Percentiles rank a stretch among this genome's conserved stretches.
Conservation (phyloP, 2,797 vertebrate species). For the Myiothlypis chrysogaster region DNA sequence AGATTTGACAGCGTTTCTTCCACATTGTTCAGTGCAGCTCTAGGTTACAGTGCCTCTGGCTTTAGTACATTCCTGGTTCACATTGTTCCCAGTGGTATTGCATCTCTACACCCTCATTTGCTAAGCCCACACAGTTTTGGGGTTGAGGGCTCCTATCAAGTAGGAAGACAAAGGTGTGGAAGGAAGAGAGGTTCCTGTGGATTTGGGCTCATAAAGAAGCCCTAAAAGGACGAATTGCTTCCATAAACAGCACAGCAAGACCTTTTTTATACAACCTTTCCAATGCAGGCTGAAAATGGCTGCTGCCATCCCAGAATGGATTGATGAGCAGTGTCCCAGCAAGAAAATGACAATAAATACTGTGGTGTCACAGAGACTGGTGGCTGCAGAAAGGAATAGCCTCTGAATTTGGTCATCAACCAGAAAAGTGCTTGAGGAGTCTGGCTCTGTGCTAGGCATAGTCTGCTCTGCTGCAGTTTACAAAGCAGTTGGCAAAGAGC, state of each 20-base stretch:
- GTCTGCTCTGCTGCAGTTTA: background rate
- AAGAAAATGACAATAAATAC: background rate
- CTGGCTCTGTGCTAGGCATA: background rate
- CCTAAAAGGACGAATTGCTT: background rate
- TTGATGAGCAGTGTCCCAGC: background rate
- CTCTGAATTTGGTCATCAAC: background rate
- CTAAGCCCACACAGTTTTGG: background rate
- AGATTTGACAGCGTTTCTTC: slow-evolving; percentile 59
- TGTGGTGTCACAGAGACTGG: background rate
- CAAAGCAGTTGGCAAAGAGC: background rate
- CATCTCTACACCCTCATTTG: background rate
- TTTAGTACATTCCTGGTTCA: background rate
- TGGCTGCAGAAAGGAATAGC: background rate
- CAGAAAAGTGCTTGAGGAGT: background rate
- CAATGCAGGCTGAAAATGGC: background rate
- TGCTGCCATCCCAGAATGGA: background rate
- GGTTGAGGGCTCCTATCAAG: background rate
- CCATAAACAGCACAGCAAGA: background rate
- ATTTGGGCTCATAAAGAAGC: background rate
- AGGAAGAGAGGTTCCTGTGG: background rate
- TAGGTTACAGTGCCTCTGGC: slow-evolving; percentile 47
- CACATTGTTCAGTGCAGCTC: slow-evolving; percentile 18
- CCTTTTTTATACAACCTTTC: background rate
- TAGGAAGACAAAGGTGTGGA: background rate
- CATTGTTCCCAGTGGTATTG: background rate